Base-by-base conservation (phyloP, 2,113 vertebrate genomes). In the Pandion haliaetus region DNA sequence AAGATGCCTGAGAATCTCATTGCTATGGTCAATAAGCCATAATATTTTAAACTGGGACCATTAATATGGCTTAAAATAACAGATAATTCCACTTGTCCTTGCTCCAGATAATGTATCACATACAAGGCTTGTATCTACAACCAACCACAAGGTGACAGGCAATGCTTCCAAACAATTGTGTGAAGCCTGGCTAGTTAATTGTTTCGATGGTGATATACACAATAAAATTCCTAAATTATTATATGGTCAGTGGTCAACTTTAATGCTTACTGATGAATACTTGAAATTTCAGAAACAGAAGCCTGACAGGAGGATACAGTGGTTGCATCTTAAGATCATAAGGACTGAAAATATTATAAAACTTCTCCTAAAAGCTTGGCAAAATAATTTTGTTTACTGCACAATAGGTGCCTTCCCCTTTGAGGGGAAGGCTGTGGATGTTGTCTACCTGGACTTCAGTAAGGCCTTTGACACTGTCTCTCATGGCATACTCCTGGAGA, bases 81-180 rank as follows among this genome's bases (percentile, higher is more conserved):
- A 20, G 6, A 4, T 16, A 54, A 50, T 59, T 78, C 49, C 42
- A 14, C 49, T 40, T 0, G 5, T 66, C 77, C 47, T 80, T n/a
- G 69, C 54, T 88, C 32, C 52, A 70, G 32, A 40, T 20, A 77
- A 34, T 10, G 58, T 31, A 31, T 58, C 79, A 63, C 17, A 34
- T 14, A 55, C 0, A 9, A 65, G 49, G 25, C 77, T 84, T 95
- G 5, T 82, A 26, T 45, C 79, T 72, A 26, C 88, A 78, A 44
- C 14, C 70, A 69, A 26, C 85, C 96, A 91, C 95, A 82, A 89
- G 88, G 86, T 93, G 97, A 95, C 96, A 91, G 94, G 71, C 95
- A 62, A 42, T 44, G 73, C 65, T 90, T 49, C 77, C 67, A 12
- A 88, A 88, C 49, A 61, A 15, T 38, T 87, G 63, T 3, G 14